These are phyloP conservation scores for Aplocera efformata DNA, from an alignment of 2,888 invertebrate genomes.

Conservation along the genomic window DNA sequence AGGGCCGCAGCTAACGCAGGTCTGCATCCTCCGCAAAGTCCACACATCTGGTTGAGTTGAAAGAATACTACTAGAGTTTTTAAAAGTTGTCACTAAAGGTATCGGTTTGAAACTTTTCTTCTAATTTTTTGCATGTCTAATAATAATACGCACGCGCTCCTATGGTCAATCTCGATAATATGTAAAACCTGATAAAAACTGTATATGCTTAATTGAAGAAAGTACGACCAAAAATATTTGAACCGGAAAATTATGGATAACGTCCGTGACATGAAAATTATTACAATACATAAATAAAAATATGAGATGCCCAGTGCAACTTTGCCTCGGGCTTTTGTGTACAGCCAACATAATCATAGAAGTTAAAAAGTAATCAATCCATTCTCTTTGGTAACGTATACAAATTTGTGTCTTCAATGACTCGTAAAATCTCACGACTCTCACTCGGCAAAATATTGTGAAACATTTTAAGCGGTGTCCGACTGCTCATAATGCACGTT, in stretches of 20 bases:
- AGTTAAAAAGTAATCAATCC: conserved; percentile 79
- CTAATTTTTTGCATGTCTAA: too few species aligned
- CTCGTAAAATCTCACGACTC: conserved; percentile 68
- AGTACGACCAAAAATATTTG: too few species aligned
- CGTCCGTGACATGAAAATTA: conserved; percentile 57
- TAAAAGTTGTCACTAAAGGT: too few species aligned
- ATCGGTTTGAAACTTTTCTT: too few species aligned
- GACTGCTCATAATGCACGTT: conserved; percentile 39
- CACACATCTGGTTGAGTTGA: too few species aligned
- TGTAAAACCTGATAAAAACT: too few species aligned
- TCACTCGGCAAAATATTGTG: conserved; percentile 59
- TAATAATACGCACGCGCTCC: too few species aligned
- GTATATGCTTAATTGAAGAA: too few species aligned
- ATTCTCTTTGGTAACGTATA: conserved; percentile 71
- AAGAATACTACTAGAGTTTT: too few species aligned
- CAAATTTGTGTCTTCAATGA: conserved; percentile 73
- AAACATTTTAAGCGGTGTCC: conserved; percentile 52
- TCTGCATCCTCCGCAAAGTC: too few species aligned
- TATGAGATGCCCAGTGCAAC: conserved; percentile 43
- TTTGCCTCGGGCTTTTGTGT: conserved; percentile 56
- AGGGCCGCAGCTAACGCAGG: too few species aligned
- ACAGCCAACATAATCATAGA: conserved; percentile 65
- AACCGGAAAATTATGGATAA: conserved; percentile 12
- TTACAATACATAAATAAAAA: conserved; percentile 57
- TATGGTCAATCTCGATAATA: too few species aligned